Evolutionary conservation across 2,888 invertebrate genomes (phyloP).

Genomic region (Pantelozetes paolii): DNA sequence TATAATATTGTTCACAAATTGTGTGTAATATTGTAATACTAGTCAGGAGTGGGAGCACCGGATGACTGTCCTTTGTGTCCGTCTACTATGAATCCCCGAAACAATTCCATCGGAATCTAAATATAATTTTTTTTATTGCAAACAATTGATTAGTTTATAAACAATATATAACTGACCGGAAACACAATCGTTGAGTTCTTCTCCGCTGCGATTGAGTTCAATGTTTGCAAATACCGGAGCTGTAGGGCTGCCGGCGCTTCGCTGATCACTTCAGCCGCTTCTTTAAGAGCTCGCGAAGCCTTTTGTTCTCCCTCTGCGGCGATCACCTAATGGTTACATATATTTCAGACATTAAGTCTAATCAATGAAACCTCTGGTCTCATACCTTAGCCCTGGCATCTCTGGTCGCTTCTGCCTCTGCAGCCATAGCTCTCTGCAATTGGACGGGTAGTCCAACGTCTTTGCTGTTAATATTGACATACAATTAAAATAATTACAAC

Average conservation of each 20-base stretch:
- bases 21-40: too few relatives aligned
- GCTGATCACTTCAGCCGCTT: slow-evolving; percentile 78
- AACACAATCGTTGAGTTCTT: slow-evolving; percentile 49
- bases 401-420: slow-evolving; percentile 73
- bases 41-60: too few relatives aligned
- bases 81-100: slow-evolving; percentile 45
- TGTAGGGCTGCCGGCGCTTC: slow-evolving; percentile 76
- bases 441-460: slow-evolving; percentile 72
- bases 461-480: slow-evolving; percentile 59
- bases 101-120: slow-evolving; percentile 47
- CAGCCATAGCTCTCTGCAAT: slow-evolving; percentile 74
- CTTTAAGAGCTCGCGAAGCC: slow-evolving; percentile 75
- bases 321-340: slow-evolving; percentile 53
- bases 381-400: slow-evolving; percentile 67
- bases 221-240: slow-evolving; percentile 48
- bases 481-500: background rate
- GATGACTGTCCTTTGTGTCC: too few relatives aligned
- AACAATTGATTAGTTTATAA: background rate
- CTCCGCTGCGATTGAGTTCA: slow-evolving; percentile 48
- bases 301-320: slow-evolving; percentile 82
- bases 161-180: slow-evolving; percentile 39
- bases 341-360: background rate
- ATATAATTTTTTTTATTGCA: background rate
- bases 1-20: too few relatives aligned
- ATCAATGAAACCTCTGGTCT: background rate